Evolutionary conservation across 2,888 invertebrate genomes (phyloP), one percentile per base, ranked within the genome.

Genomic region (Rhamphomyia laevipes): DNA sequence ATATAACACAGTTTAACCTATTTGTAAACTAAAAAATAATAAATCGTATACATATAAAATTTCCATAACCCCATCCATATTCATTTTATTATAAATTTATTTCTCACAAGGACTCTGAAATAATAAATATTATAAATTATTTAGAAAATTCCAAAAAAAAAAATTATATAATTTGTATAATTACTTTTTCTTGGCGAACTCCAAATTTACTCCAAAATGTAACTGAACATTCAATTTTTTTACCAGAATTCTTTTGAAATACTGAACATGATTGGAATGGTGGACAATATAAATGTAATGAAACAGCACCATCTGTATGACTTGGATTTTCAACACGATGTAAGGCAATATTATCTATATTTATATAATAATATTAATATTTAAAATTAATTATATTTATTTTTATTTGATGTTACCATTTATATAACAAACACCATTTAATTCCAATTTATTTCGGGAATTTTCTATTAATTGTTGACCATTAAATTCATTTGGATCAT

Each of bases 291-390:
- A 99, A 77, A 66, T 99, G 99, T 23, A 99, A 74, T 7, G 92
- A 93, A 1, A 96, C 87, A 0, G 95, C 87, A 0, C 84, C 78
- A 62, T 95, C 88, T 0, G 84, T 80, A 63, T 93, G 85, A 11
- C 90, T 93, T 0, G 86, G 79, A 67, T 99, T 99, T 73, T 95
- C 95, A 58, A 99, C 90, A 1, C 96, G 81, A 67, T 99, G 97
- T 13, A 99, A 77, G 0, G 97, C 99, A 57, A 96, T 72, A 1
- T 87, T 84, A 71, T 99, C 96, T 96, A 72, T 4, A 65, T 56
- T 30, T 42, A 23, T 23, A 27, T n/a, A 12, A 13, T 13, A 41
- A 41, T 15, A 15, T 41, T 21, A 17, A 21, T 17, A 10, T 21
- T 17, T 17, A 40, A 11, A 9, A 16, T 18, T 16, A n/a, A 15